A percentile compares a stretch with the other conserved stretches of the same genome.
phyloP scores from a whole-genome alignment of 2,888 invertebrate species.

The Drosophila paramelanica region DNA sequence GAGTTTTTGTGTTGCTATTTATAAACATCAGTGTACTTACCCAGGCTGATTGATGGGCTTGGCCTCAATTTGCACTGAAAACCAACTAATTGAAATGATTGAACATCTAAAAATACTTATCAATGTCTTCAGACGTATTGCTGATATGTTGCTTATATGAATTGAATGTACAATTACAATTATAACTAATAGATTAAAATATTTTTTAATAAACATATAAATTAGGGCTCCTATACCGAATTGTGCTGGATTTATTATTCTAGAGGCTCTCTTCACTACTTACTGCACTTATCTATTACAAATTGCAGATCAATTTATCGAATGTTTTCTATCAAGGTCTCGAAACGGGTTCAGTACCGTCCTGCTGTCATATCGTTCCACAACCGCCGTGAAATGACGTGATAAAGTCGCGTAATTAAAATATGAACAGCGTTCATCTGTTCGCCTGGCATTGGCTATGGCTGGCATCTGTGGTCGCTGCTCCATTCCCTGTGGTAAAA shows the following conservation, averaged over 20 bases:
- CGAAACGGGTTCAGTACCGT: slow-evolving; percentile 23
- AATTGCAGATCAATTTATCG: slow-evolving; percentile 41
- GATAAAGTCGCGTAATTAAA: slow-evolving; percentile 78
- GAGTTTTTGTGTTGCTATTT: slow-evolving; percentile 29
- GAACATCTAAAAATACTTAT: slow-evolving; percentile 8
- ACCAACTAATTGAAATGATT: slow-evolving; percentile 10
- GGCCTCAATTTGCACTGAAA: slow-evolving; percentile 41
- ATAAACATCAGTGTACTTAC: slow-evolving; percentile 9
- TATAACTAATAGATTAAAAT: neutral
- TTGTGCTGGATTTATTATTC: slow-evolving; percentile 1
- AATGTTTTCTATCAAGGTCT: slow-evolving; percentile 37
- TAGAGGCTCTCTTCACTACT: slow-evolving; percentile 5
- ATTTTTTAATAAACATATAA: neutral
- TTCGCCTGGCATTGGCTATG: slow-evolving; percentile 46
- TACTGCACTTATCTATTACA: neutral
- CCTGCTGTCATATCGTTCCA: slow-evolving; percentile 40
- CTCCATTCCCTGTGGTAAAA: slow-evolving; percentile 51
- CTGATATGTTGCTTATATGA: slow-evolving; percentile 3
- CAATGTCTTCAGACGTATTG: slow-evolving; percentile 4
- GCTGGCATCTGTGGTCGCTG: slow-evolving; percentile 25
- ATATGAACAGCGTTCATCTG: slow-evolving; percentile 74
- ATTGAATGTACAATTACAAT: no score
- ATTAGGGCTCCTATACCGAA: neutral
- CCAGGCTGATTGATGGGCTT: slow-evolving; percentile 46
- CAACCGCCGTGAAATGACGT: slow-evolving; percentile 67